A percentile compares a stretch with the other conserved stretches of the same genome.
Evolutionary conservation across 2,113 vertebrate genomes (phyloP).

Genomic region (Acrocephalus kingi): DNA sequence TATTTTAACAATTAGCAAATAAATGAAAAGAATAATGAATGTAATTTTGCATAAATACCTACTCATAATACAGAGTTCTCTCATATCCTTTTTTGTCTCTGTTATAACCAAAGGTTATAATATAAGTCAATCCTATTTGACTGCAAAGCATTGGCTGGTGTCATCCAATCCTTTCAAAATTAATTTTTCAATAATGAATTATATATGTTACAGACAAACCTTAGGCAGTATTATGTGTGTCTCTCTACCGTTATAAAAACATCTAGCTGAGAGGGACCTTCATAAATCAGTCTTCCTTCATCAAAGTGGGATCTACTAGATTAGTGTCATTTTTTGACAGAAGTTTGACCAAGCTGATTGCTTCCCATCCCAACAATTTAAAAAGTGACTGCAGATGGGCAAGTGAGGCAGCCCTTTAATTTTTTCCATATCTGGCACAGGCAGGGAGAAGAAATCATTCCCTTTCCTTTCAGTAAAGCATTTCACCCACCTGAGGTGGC

Average conservation of each 20-base stretch:
- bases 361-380: not conserved
- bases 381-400: not conserved
- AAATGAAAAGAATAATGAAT: slow-evolving; percentile 11
- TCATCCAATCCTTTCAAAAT: not conserved
- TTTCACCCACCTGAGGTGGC: fast-evolving
- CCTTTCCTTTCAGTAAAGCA: not conserved
- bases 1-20: slow-evolving; percentile 42
- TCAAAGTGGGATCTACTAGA: not conserved
- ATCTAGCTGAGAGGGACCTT: not conserved
- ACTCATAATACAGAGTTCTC: not conserved
- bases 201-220: not conserved
- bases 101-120: not conserved
- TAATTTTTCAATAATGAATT: not conserved
- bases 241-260: not conserved
- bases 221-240: not conserved
- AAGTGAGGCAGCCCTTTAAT: fast-evolving
- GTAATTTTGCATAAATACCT: not conserved
- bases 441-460: not conserved
- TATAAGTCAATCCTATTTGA: not conserved
- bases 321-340: not conserved
- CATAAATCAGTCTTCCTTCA: not conserved
- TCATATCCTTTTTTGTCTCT: not conserved
- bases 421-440: not conserved
- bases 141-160: not conserved
- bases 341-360: not conserved